Conservation (phyloP, 92 coral and sea anemone genomes). For the Epizoanthus illoricatus region DNA sequence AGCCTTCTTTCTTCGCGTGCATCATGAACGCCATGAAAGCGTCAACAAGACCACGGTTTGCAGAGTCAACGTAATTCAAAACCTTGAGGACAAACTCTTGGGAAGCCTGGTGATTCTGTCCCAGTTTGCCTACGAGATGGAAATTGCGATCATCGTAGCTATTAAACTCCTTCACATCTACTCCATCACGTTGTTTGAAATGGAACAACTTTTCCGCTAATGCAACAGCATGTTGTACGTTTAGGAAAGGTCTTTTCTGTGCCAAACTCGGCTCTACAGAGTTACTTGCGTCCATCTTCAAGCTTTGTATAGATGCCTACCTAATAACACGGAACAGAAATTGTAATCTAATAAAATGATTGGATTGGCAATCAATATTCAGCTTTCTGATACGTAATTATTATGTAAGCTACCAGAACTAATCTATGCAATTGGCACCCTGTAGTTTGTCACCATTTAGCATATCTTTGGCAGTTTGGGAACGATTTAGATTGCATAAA, state of each 20-base stretch:
- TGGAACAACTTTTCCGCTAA: constrained; percentile 64
- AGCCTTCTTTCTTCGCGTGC: constrained; percentile 49
- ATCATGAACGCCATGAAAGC: constrained; percentile 60
- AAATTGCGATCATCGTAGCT: constrained; percentile 81
- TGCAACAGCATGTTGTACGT: constrained; percentile 43
- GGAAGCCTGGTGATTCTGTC: neutral
- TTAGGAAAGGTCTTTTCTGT: constrained; percentile 51
- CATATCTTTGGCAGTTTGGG: too few species aligned
- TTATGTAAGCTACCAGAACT: too few species aligned
- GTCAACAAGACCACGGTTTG: constrained; percentile 42
- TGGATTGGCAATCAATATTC: too few species aligned
- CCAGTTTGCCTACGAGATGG: constrained; percentile 54
- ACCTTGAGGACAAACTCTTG: constrained; percentile 70
- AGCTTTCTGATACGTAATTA: too few species aligned
- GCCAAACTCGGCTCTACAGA: neutral
- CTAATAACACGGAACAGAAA: neutral
- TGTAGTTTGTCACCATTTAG: too few species aligned
- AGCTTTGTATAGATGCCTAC: neutral
- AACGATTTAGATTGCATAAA: too few species aligned
- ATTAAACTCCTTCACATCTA: constrained; percentile 56
- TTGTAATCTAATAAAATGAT: too few species aligned
- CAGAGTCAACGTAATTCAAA: constrained; percentile 60
- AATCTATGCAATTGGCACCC: too few species aligned
- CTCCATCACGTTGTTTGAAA: constrained; percentile 35
- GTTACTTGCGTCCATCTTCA: constrained; percentile 1